These are phyloP conservation scores for Drosophila pallidifrons DNA, from an alignment of 1,140 invertebrate genomes.

Conservation along the genomic window DNA sequence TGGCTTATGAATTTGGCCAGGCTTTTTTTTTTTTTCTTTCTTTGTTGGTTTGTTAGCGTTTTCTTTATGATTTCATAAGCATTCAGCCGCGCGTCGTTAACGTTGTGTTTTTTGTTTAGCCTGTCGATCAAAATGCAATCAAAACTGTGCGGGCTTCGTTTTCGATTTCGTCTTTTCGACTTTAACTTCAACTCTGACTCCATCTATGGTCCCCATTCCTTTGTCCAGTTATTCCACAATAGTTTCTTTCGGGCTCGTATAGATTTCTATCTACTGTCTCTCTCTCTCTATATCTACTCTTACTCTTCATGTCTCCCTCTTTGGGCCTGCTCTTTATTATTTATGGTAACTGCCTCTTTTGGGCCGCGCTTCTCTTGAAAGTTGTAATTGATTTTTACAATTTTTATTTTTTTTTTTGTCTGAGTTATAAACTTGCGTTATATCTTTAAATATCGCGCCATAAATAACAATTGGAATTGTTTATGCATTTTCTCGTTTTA, in stretches of 20 bases:
- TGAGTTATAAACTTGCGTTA: slow-evolving; percentile 47
- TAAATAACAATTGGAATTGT: slow-evolving; percentile 50
- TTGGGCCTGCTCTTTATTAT: slow-evolving; percentile 61
- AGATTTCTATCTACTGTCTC: slow-evolving; percentile 60
- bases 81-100: slow-evolving; percentile 67
- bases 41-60: slow-evolving; percentile 44
- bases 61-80: slow-evolving; percentile 68
- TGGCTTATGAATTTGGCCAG: slow-evolving; percentile 73
- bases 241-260: slow-evolving; percentile 64
- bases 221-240: slow-evolving; percentile 64
- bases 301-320: slow-evolving; percentile 28
- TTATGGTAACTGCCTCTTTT: slow-evolving; percentile 70
- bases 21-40: slow-evolving; percentile 40
- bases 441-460: slow-evolving; percentile 47
- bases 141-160: slow-evolving; percentile 68
- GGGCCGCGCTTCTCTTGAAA: slow-evolving; percentile 13
- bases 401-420: slow-evolving; percentile 29
- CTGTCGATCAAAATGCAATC: slow-evolving; percentile 82
- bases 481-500: slow-evolving; percentile 23
- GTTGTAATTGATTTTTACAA: slow-evolving; percentile 78
- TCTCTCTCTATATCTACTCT: slow-evolving; percentile 1
- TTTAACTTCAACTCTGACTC: slow-evolving; percentile 1
- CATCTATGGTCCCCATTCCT: slow-evolving; percentile 9
- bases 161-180: background rate
- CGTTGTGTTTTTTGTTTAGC: slow-evolving; percentile 56